These are phyloP conservation scores for Sciaenops ocellatus DNA, from an alignment of 2,797 vertebrate genomes.

Conservation along the genomic window DNA sequence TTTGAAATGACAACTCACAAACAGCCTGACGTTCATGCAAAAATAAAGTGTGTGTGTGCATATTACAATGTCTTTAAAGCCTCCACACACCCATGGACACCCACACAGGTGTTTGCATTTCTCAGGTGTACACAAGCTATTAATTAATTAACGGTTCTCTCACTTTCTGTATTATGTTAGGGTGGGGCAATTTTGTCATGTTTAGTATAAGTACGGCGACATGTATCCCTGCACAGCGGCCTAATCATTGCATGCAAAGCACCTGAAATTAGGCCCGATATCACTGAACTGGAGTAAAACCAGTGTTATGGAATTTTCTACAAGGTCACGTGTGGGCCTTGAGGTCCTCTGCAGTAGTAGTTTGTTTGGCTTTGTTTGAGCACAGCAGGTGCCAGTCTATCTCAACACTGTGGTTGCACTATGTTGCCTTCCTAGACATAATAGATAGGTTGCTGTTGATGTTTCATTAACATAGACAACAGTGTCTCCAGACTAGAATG, in stretches of 20 bases:
- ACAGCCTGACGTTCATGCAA: slow-evolving; percentile 1
- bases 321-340: no score
- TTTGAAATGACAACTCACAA: slow-evolving; percentile 37
- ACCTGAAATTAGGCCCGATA: not conserved
- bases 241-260: no score
- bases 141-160: not conserved
- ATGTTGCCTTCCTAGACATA: no score
- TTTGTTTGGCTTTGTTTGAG: no score
- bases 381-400: no score
- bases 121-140: not conserved
- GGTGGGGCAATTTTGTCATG: not conserved
- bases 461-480: no score
- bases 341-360: no score
- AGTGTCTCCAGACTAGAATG: no score
- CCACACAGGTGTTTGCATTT: not conserved
- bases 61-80: not conserved
- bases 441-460: no score
- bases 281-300: not conserved
- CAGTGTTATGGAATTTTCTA: no score
- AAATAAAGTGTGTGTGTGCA: not conserved
- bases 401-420: no score
- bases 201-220: not conserved
- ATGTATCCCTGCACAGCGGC: no score
- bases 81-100: not conserved
- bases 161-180: not conserved